These are phyloP conservation scores for Glaucopsyche alexis DNA, from an alignment of 2,888 invertebrate genomes.

Conservation along the genomic window DNA sequence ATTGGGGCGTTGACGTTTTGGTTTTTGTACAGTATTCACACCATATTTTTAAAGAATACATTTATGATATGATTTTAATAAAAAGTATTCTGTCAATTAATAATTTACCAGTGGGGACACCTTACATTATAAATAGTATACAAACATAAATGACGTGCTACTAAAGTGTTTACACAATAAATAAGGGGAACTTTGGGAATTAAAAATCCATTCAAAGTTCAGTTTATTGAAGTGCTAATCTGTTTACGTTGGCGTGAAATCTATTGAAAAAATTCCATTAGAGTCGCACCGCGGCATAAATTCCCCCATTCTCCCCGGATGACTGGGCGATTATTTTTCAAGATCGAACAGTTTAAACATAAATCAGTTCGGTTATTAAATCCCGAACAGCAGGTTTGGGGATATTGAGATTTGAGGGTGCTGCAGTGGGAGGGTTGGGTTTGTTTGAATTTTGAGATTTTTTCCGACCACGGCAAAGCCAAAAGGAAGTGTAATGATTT, in stretches of 20 bases:
- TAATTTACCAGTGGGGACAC: no score
- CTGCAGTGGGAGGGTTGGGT: neutral
- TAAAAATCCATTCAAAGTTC: conserved; percentile 11
- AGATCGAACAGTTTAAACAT: conserved; percentile 62
- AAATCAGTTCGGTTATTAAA: conserved; percentile 75
- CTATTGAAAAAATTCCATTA: conserved; percentile 24
- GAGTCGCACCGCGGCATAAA: conserved; percentile 17
- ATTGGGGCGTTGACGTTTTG: neutral
- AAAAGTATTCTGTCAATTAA: no score
- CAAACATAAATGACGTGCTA: neutral
- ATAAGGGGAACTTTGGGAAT: neutral
- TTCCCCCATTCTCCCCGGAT: conserved; percentile 48
- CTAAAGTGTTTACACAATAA: conserved; percentile 5
- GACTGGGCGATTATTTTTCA: conserved; percentile 65
- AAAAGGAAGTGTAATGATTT: no score
- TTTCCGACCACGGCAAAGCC: no score
- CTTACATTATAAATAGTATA: neutral
- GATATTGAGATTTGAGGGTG: conserved; percentile 4
- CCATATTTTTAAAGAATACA: no score
- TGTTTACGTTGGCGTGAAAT: neutral
- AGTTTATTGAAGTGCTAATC: conserved; percentile 11
- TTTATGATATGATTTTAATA: no score
- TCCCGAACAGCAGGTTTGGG: conserved; percentile 45
- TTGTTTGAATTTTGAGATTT: neutral
- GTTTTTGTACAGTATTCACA: no score